These are phyloP conservation scores for Dicyrtomina minuta DNA, from an alignment of 2,888 invertebrate genomes.

Conservation along the genomic window DNA sequence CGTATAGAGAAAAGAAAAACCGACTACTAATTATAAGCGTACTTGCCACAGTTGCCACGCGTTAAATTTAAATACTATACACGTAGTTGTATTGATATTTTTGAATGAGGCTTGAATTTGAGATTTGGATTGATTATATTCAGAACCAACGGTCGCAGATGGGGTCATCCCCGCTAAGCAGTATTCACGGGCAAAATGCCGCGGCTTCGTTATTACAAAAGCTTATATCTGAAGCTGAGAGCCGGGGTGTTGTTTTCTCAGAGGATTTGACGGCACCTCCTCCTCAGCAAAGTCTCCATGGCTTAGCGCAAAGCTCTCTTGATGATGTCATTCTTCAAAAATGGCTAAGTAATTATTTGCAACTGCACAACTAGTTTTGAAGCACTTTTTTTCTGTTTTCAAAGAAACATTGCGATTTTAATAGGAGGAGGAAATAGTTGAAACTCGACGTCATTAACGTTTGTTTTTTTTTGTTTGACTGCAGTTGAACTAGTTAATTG, in stretches of 20 bases:
- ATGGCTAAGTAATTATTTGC: constrained; percentile 77
- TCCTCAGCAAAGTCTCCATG: constrained; percentile 75
- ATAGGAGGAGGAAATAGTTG: too few species aligned
- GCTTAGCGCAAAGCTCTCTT: constrained; percentile 80
- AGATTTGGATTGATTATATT: neutral
- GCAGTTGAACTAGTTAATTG: constrained; percentile 86
- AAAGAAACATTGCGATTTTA: too few species aligned
- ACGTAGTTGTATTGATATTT: neutral
- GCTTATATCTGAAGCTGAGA: constrained; percentile 84
- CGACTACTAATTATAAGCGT: too few species aligned
- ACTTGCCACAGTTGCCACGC: too few species aligned
- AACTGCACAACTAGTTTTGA: neutral
- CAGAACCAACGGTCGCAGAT: constrained; percentile 44
- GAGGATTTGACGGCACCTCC: constrained; percentile 83
- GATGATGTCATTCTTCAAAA: constrained; percentile 91
- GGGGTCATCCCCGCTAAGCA: constrained; percentile 57
- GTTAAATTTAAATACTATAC: constrained; percentile 8
- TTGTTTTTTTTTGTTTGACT: too few species aligned
- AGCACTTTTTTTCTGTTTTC: too few species aligned
- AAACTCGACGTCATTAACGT: too few species aligned
- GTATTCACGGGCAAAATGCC: constrained; percentile 57
- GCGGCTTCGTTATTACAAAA: constrained; percentile 84
- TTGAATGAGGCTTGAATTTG: too few species aligned
- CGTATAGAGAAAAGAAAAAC: too few species aligned
- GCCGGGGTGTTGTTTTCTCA: constrained; percentile 92